Evolutionary conservation across 1,140 invertebrate genomes (phyloP).

Genomic region (Vanessa tameamea): DNA sequence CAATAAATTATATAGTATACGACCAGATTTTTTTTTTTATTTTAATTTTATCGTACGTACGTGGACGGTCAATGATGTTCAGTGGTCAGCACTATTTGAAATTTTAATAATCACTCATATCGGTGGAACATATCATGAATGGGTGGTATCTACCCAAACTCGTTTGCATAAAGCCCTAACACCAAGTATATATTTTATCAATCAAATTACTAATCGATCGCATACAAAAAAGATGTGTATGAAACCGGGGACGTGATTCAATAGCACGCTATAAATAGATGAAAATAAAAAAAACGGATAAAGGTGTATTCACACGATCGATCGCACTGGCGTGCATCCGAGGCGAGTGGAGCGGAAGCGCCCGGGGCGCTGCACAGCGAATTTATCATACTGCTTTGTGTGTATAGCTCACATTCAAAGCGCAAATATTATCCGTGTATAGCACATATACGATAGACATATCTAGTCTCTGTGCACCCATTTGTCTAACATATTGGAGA

Average conservation of each 20-base stretch:
- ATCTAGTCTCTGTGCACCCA: neutral
- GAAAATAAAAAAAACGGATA: constrained; percentile 61
- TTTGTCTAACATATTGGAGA: neutral
- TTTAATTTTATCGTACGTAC: too few relatives aligned
- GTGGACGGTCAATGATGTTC: too few relatives aligned
- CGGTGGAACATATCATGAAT: too few relatives aligned
- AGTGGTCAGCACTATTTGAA: too few relatives aligned
- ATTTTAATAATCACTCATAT: too few relatives aligned
- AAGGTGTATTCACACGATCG: constrained; percentile 74
- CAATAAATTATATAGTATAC: too few relatives aligned
- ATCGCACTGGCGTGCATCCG: constrained; percentile 67
- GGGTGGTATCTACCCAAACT: too few relatives aligned
- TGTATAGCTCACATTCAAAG: constrained; percentile 39
- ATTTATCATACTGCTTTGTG: constrained; percentile 66
- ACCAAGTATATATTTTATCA: neutral
- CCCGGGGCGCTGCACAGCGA: constrained; percentile 65
- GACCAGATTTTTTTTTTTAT: too few relatives aligned
- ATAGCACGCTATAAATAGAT: constrained; percentile 57
- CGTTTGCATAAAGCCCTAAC: too few relatives aligned
- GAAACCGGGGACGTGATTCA: constrained; percentile 39
- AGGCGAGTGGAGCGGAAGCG: constrained; percentile 69
- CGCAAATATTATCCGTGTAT: constrained; percentile 39
- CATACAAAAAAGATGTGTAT: constrained; percentile 23
- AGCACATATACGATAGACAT: constrained; percentile 18
- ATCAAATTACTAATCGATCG: constrained; percentile 21